Evolutionary conservation across 2,888 invertebrate species (phyloP).

Genomic region (Melanchra persicariae): DNA sequence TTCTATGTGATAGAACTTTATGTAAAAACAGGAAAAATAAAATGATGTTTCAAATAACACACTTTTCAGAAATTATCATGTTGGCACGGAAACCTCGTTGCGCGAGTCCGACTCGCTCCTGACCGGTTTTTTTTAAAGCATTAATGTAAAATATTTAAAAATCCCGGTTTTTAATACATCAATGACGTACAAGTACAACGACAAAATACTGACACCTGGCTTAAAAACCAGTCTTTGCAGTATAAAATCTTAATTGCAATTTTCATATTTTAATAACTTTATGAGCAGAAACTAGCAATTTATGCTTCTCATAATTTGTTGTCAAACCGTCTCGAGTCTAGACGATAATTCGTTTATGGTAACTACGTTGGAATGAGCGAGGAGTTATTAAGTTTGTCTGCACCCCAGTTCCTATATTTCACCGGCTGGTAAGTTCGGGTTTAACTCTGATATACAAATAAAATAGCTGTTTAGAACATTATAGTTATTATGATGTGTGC

Average conservation of each 20-base stretch:
- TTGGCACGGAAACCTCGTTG: too few relatives aligned
- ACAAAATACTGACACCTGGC: not conserved
- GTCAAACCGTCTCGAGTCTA: constrained; percentile 37
- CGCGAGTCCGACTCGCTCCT: too few relatives aligned
- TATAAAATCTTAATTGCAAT: not conserved
- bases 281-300: not conserved
- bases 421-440: not conserved
- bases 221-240: not conserved
- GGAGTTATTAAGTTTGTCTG: not conserved
- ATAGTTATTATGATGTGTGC: not conserved
- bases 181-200: too few relatives aligned
- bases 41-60: too few relatives aligned
- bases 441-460: too few relatives aligned
- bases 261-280: constrained; percentile 21
- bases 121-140: too few relatives aligned
- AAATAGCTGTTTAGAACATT: not conserved
- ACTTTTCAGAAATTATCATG: too few relatives aligned
- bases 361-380: not conserved
- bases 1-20: too few relatives aligned
- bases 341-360: constrained; percentile 29
- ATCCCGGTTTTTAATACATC: too few relatives aligned
- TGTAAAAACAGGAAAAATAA: too few relatives aligned
- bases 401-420: not conserved
- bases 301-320: constrained; percentile 2
- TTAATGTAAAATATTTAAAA: too few relatives aligned